Percentiles rank a stretch among this genome's conserved stretches.
phyloP scores from a whole-genome alignment of 2,888 invertebrate species.

The Noctua janthina region DNA sequence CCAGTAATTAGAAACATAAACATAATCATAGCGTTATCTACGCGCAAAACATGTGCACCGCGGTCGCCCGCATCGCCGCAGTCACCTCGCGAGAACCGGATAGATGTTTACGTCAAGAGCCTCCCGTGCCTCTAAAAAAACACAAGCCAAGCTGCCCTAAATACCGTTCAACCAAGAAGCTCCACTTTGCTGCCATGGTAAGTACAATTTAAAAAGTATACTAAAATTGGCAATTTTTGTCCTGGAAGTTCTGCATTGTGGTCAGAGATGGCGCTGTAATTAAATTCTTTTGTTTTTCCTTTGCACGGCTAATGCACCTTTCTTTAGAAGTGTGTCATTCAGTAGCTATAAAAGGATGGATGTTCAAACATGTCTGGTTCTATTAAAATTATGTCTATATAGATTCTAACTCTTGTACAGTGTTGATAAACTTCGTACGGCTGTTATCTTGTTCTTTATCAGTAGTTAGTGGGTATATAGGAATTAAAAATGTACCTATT shows the following conservation, averaged over 20 bases:
- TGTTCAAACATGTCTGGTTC: constrained; percentile 7
- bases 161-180: constrained; percentile 59
- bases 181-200: constrained; percentile 76
- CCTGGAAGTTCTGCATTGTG: not conserved
- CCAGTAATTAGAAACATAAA: constrained; percentile 60
- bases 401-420: constrained; percentile 22
- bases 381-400: constrained; percentile 23
- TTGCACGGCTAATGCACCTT: constrained; percentile 12
- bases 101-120: constrained; percentile 72
- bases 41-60: constrained; percentile 72
- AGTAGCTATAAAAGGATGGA: not conserved
- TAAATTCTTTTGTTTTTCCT: constrained; percentile 40
- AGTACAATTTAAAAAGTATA: constrained; percentile 64
- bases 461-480: constrained; percentile 26
- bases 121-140: constrained; percentile 66
- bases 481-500: constrained; percentile 54
- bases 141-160: constrained; percentile 68
- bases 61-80: constrained; percentile 78
- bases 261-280: constrained; percentile 57
- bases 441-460: constrained; percentile 60
- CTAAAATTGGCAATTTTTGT: not conserved
- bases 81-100: constrained; percentile 76
- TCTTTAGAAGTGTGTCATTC: constrained; percentile 45
- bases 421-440: constrained; percentile 47
- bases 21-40: constrained; percentile 61